These are phyloP conservation scores for silkworm (Bombyx mori) DNA, from an alignment of 1,140 invertebrate genomes.

Conservation along the genomic window DNA sequence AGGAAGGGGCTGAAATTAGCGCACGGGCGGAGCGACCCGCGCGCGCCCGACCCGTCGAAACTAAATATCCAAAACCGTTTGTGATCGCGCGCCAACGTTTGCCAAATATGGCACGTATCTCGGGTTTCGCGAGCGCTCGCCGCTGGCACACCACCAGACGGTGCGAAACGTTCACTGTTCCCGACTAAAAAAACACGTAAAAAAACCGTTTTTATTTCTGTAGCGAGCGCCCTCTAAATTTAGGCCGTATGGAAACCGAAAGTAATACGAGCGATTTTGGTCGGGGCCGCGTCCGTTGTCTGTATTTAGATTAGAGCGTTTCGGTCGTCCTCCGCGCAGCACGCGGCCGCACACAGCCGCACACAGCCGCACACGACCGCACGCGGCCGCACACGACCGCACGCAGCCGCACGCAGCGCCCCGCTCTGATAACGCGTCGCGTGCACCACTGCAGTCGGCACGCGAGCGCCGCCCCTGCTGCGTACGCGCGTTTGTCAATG, in stretches of 20 bases:
- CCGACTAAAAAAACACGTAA: conserved; percentile 64
- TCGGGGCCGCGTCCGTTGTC: conserved; percentile 45
- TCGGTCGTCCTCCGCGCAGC: conserved; percentile 21
- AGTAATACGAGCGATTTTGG: conserved; percentile 65
- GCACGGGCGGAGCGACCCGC: conserved; percentile 17
- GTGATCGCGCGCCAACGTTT: conserved; percentile 37
- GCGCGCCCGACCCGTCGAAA: conserved; percentile 37
- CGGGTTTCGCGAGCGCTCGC: conserved; percentile 40
- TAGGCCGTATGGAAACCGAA: conserved; percentile 65
- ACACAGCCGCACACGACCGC: conserved; percentile 7
- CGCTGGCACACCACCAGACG: conserved; percentile 44
- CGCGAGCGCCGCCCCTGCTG: conserved; percentile 4
- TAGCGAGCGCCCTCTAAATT: conserved; percentile 64
- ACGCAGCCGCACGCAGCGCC: conserved; percentile 3
- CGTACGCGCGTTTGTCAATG: conserved; percentile 13
- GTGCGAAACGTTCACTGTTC: conserved; percentile 48
- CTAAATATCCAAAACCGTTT: conserved; percentile 62
- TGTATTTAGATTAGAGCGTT: conserved; percentile 63
- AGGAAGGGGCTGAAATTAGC: conserved; percentile 32
- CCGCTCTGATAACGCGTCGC: neutral
- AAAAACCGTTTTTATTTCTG: conserved; percentile 63
- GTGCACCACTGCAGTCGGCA: conserved; percentile 14
- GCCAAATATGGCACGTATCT: conserved; percentile 65
- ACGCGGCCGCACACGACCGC: neutral
- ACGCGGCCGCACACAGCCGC: conserved; percentile 8